Evolutionary conservation across 2,113 vertebrate genomes (phyloP).

Genomic region (Serinus canaria): DNA sequence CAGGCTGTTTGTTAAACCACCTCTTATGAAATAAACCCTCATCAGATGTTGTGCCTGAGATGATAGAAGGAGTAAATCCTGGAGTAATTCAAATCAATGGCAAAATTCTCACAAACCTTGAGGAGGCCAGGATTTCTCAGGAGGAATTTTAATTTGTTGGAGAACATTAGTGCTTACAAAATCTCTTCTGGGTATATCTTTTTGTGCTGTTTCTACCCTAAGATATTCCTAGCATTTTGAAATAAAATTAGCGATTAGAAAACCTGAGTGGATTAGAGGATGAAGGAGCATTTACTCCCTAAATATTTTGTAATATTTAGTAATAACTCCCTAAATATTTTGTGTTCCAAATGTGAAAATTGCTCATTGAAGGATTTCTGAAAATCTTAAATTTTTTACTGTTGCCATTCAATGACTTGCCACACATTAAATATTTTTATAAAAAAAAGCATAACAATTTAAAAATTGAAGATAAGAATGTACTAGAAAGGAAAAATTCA

Average conservation of each 20-base stretch:
- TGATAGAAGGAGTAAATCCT: neutral
- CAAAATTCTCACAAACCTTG: neutral
- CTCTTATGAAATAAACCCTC: neutral
- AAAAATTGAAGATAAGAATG: neutral
- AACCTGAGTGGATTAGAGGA: neutral
- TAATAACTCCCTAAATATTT: neutral
- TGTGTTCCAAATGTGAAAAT: neutral
- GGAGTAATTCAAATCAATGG: neutral
- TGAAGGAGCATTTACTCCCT: neutral
- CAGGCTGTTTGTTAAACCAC: neutral
- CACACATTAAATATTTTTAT: neutral
- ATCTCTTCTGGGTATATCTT: neutral
- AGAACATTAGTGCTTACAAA: neutral
- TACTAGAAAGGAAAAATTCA: neutral
- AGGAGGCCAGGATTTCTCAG: neutral
- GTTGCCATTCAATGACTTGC: fast-evolving
- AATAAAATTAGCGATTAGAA: neutral
- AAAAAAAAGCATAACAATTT: neutral
- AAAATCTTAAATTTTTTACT: neutral
- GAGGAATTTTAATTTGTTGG: neutral
- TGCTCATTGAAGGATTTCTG: neutral
- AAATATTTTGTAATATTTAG: neutral
- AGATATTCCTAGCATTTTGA: neutral
- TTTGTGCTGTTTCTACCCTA: neutral
- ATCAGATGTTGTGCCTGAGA: neutral